Percentiles rank a stretch among this genome's conserved stretches.
Evolutionary conservation across 2,113 vertebrate genomes (phyloP).

Genomic region (Pangasianodon gigas): DNA sequence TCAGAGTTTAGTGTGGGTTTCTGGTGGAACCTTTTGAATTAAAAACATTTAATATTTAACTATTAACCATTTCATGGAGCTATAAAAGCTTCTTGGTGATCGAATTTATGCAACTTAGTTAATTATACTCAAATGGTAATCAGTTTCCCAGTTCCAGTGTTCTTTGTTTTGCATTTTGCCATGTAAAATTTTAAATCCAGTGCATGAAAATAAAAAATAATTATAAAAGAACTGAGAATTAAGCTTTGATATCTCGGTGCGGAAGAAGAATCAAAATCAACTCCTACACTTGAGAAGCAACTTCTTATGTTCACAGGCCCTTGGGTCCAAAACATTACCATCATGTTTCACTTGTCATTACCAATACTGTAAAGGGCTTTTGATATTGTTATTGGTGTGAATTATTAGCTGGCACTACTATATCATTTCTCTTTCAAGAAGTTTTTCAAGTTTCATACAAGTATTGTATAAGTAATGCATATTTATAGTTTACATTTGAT

Average conservation of each 20-base stretch:
- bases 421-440: neutral
- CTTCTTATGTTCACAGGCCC: neutral
- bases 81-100: neutral
- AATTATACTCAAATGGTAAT: neutral
- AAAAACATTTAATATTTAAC: neutral
- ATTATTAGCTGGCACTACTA: neutral
- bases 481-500: neutral
- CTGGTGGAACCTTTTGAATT: neutral
- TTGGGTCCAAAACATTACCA: neutral
- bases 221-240: neutral
- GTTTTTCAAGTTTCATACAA: neutral
- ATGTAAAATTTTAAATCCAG: neutral
- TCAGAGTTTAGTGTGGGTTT: neutral
- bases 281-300: neutral
- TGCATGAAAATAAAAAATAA: slow-evolving; percentile 1
- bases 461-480: neutral
- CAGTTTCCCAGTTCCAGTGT: neutral
- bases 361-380: neutral
- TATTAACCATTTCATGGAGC: neutral
- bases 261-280: neutral
- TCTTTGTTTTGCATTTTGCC: neutral
- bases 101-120: neutral
- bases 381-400: neutral
- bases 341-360: neutral
- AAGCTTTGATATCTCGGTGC: neutral